Evolutionary conservation across 2,888 invertebrate genomes (phyloP).

Genomic region (Synanthedon tipuliformis): DNA sequence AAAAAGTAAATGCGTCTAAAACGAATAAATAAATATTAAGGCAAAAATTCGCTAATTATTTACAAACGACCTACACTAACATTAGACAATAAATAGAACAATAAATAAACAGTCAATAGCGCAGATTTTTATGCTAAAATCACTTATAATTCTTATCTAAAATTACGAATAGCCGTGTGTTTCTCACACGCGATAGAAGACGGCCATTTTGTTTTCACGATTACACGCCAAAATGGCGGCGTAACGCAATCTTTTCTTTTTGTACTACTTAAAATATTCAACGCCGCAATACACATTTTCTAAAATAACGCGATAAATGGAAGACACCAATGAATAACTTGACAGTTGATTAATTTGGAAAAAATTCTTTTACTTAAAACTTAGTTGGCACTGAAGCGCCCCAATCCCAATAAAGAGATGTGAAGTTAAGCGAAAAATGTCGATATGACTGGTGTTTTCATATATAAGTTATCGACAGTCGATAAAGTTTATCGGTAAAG

Average conservation of each 20-base stretch:
- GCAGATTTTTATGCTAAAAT: conserved; percentile 22
- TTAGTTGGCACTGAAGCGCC: background rate
- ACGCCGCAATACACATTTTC: background rate
- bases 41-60: conserved; percentile 47
- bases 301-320: background rate
- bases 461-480: conserved; percentile 7
- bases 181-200: background rate
- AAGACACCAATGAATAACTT: background rate
- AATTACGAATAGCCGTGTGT: background rate
- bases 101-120: conserved; percentile 55
- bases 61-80: conserved; percentile 46
- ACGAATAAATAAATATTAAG: conserved; percentile 3
- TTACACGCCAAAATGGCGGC: background rate
- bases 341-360: background rate
- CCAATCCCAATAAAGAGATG: background rate
- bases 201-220: background rate
- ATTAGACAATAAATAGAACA: conserved; percentile 49
- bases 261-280: background rate
- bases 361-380: background rate
- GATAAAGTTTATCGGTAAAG: conserved; percentile 71
- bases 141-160: conserved; percentile 10
- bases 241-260: background rate
- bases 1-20: conserved; percentile 5
- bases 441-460: conserved; percentile 22
- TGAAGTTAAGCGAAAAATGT: conserved; percentile 8